These are phyloP conservation scores for Apostichopus leukothele DNA, from an alignment of 53 echinoderm and acorn worm genomes.

Conservation along the genomic window DNA sequence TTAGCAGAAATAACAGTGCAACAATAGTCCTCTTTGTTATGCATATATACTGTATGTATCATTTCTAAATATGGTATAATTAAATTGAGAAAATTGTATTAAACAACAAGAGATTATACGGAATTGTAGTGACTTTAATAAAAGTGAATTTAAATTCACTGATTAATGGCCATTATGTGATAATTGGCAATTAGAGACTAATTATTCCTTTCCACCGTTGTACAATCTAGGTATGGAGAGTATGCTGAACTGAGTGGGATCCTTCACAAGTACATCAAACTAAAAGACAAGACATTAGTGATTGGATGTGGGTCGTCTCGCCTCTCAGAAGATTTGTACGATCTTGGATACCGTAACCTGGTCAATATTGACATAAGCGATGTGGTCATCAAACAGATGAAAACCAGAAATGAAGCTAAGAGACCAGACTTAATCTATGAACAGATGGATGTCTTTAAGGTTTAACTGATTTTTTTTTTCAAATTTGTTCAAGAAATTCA, in stretches of 20 bases:
- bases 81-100: too few species aligned
- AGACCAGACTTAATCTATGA: slow-evolving; percentile 71
- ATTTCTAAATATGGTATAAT: too few species aligned
- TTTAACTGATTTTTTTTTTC: background rate
- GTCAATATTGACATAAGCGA: slow-evolving; percentile 69
- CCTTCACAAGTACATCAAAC: slow-evolving; percentile 77
- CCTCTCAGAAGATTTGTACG: slow-evolving; percentile 76
- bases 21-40: too few species aligned
- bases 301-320: slow-evolving; percentile 71
- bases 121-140: too few species aligned
- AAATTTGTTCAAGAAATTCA: too few species aligned
- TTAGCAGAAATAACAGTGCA: too few species aligned
- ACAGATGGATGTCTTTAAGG: slow-evolving; percentile 67
- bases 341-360: slow-evolving; percentile 68
- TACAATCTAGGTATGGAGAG: slow-evolving; percentile 74
- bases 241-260: slow-evolving; percentile 65
- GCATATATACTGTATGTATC: too few species aligned
- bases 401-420: slow-evolving; percentile 50
- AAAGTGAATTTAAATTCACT: too few species aligned
- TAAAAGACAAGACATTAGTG: slow-evolving; percentile 62
- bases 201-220: background rate
- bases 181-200: background rate
- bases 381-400: slow-evolving; percentile 64
- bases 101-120: too few species aligned
- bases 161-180: too few species aligned